Conservation (phyloP, 2,797 vertebrate species). For the Enteromius radiatus region DNA sequence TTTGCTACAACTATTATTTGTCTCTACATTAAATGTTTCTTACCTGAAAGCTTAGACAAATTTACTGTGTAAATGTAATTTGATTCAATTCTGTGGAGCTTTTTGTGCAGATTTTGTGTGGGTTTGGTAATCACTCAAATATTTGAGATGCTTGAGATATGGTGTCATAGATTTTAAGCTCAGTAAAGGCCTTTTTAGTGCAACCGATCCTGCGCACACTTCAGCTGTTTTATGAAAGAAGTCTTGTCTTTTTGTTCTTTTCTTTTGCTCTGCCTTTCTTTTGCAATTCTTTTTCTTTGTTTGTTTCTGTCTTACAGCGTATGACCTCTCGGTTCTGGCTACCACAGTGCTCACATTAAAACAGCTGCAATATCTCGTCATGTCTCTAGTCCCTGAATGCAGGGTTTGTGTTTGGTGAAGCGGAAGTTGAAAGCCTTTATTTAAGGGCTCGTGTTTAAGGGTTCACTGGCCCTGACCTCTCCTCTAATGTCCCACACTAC, state of each 20-base stretch:
- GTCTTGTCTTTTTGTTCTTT: constrained; percentile 9
- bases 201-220: constrained; percentile 1
- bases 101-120: neutral
- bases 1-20: neutral
- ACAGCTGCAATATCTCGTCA: constrained; percentile 28
- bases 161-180: constrained; percentile 17
- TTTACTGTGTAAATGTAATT: neutral
- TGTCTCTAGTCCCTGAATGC: constrained; percentile 44
- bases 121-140: neutral
- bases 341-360: constrained; percentile 30
- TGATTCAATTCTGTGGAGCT: neutral
- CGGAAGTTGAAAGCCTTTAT: constrained; percentile 56
- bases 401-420: constrained; percentile 52
- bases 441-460: constrained; percentile 54
- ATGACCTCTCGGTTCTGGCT: constrained; percentile 4
- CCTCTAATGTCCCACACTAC: constrained; percentile 55
- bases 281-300: constrained; percentile 7
- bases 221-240: constrained; percentile 8
- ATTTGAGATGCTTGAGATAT: constrained; percentile 19
- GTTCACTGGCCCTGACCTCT: constrained; percentile 62
- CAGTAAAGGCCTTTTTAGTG: constrained; percentile 3
- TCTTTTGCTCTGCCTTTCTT: neutral
- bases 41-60: neutral
- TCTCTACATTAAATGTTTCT: neutral
- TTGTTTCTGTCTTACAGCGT: neutral